These are phyloP conservation scores for Ceratothoa steindachneri DNA, from an alignment of 2,888 invertebrate species.

Conservation along the genomic window DNA sequence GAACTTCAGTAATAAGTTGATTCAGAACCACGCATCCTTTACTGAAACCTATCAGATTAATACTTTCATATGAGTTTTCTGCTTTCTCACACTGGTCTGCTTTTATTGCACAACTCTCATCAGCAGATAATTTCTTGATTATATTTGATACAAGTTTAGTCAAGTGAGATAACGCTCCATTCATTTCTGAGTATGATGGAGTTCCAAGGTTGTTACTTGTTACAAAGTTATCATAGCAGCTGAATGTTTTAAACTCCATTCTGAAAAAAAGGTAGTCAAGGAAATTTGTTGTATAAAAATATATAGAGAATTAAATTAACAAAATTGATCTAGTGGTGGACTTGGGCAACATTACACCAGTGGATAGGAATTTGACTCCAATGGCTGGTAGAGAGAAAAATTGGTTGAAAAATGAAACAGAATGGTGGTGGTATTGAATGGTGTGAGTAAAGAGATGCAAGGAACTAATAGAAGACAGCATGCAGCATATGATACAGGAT, in stretches of 20 bases:
- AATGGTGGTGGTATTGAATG: too few species aligned
- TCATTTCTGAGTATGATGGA: conserved; percentile 58
- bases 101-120: not conserved
- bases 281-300: too few species aligned
- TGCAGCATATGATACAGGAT: too few species aligned
- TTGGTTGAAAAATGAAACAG: too few species aligned
- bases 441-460: too few species aligned
- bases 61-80: not conserved
- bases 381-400: too few species aligned
- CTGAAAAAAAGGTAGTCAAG: too few species aligned
- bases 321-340: too few species aligned
- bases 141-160: not conserved
- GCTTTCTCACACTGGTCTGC: not conserved
- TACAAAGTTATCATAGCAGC: conserved; percentile 85
- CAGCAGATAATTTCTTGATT: not conserved
- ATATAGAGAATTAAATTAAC: too few species aligned
- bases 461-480: too few species aligned
- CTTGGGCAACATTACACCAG: too few species aligned
- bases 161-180: conserved; percentile 1
- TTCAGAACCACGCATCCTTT: conserved; percentile 91
- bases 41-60: conserved; percentile 72
- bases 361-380: too few species aligned
- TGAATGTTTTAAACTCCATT: conserved; percentile 54
- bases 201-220: conserved; percentile 70
- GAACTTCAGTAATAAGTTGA: conserved; percentile 81